These are phyloP conservation scores for Sebastes hubbsi DNA, from an alignment of 2,797 vertebrate species.

Conservation along the genomic window DNA sequence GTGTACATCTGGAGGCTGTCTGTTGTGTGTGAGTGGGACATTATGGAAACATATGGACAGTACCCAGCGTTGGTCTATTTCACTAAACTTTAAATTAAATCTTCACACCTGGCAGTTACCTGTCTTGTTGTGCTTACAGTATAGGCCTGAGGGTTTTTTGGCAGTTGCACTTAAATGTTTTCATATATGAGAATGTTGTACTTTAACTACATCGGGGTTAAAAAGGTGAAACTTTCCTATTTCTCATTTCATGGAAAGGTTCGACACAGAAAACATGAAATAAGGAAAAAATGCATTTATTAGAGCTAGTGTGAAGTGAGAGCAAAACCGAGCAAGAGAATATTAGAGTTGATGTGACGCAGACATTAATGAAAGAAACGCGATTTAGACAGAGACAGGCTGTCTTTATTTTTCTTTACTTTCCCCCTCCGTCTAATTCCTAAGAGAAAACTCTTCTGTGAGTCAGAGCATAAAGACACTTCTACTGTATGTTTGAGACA, in stretches of 20 bases:
- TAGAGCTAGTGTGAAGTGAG: neutral
- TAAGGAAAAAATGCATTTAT: neutral
- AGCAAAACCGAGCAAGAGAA: neutral
- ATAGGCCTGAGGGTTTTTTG: neutral
- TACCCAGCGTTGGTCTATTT: constrained; percentile 29
- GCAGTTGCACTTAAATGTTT: neutral
- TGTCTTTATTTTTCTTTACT: neutral
- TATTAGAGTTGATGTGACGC: neutral
- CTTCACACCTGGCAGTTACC: constrained; percentile 46
- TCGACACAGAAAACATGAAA: neutral
- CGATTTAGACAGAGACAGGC: neutral
- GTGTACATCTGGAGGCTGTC: constrained; percentile 45
- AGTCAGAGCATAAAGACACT: neutral
- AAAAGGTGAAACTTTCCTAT: neutral
- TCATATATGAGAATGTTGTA: neutral
- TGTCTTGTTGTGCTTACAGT: constrained; percentile 7
- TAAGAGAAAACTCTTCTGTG: neutral
- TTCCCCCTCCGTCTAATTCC: neutral
- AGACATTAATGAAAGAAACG: neutral
- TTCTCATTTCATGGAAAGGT: neutral
- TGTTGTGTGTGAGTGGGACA: constrained; percentile 28
- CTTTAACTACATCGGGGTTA: neutral
- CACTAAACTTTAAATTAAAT: constrained; percentile 66
- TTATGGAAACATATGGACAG: constrained; percentile 62
- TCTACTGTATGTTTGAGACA: neutral